A percentile compares a stretch with the other conserved stretches of the same genome.
phyloP scores from a whole-genome alignment of 2,888 invertebrate genomes.

The Lasioglossum oenotherae region DNA sequence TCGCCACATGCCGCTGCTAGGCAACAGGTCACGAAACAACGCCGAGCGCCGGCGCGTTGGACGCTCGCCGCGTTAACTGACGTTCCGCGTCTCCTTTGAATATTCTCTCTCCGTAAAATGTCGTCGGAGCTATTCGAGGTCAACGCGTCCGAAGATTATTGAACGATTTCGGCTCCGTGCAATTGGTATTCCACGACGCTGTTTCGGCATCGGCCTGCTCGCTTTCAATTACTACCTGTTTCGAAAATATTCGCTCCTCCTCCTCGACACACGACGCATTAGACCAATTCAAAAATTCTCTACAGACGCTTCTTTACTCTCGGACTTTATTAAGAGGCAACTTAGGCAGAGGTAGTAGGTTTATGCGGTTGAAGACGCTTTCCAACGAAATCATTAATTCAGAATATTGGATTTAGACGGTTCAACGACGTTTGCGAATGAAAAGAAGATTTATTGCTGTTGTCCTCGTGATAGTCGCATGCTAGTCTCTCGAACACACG shows the following conservation, averaged over 20 bases:
- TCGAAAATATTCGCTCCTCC: slow-evolving; percentile 77
- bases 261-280: slow-evolving; percentile 13
- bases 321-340: fast-evolving
- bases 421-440: not conserved
- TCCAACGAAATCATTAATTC: not conserved
- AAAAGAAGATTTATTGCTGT: slow-evolving; percentile 6
- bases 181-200: slow-evolving; percentile 78
- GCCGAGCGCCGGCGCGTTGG: slow-evolving; percentile 79
- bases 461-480: not conserved
- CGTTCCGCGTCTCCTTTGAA: slow-evolving; percentile 53
- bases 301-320: too few species aligned
- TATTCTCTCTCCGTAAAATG: slow-evolving; percentile 23
- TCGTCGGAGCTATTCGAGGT: slow-evolving; percentile 29
- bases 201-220: slow-evolving; percentile 78
- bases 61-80: slow-evolving; percentile 43
- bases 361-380: too few species aligned
- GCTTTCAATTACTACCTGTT: slow-evolving; percentile 73
- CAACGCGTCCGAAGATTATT: slow-evolving; percentile 37
- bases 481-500: slow-evolving; percentile 54
- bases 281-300: slow-evolving; percentile 13
- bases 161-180: slow-evolving; percentile 48
- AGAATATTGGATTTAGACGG: not conserved
- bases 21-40: slow-evolving; percentile 81
- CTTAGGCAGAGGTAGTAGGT: not conserved
- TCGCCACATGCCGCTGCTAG: slow-evolving; percentile 74